Evolutionary conservation across 1,140 invertebrate species (phyloP), one percentile per base, ranked within the genome.

Genomic region (Druon quercuslanigerum): DNA sequence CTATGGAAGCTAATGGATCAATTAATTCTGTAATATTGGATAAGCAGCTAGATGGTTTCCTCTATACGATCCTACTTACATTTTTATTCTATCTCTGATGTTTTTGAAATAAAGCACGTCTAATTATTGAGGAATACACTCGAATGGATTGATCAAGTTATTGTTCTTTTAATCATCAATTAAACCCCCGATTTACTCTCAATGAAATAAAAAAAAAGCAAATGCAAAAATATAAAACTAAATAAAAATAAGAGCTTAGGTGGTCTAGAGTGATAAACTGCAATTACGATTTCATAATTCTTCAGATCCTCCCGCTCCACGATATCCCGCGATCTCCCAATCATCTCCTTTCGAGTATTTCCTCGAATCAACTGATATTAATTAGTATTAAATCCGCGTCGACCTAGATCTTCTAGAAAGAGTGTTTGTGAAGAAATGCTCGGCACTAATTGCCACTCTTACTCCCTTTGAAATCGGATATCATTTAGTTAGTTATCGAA

Each of bases 401-500:
- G 60, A 66, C 60, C 60, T 66, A 66, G 33, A 66, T 66, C 12
- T 66, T 66, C 25, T 66, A 66, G 60, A 66, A 66, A 66, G 33
- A 40, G 4, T 66, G 33, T 66, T 66, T 40, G 25, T 1, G 60
- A 66, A 66, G 60, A 66, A 66, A 66, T 46, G 33, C 33, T 66
- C 25, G 14, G 60, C 60, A 66, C 25, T 66, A 66, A 66, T 66
- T 66, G 60, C 60, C 60, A 66, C 60, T 66, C 60, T 46, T 66
- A 66, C 13, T 66, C 20, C 20, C 20, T 66, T 66, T 77, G 46
- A 78, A 77, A 75, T 77, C 54, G 54, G 57, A 66, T 76, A 81
- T 79, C 74, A 77, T 75, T 75, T 73, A 50, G 51, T 51, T 51
- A 50, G 74, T 76, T 83, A 85, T 85, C 83, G 51, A 56, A 72